Percentiles rank a stretch among this genome's conserved stretches.
These are phyloP conservation scores for Tenthredo amoena DNA, from an alignment of 2,888 invertebrate species.

Conservation along the genomic window DNA sequence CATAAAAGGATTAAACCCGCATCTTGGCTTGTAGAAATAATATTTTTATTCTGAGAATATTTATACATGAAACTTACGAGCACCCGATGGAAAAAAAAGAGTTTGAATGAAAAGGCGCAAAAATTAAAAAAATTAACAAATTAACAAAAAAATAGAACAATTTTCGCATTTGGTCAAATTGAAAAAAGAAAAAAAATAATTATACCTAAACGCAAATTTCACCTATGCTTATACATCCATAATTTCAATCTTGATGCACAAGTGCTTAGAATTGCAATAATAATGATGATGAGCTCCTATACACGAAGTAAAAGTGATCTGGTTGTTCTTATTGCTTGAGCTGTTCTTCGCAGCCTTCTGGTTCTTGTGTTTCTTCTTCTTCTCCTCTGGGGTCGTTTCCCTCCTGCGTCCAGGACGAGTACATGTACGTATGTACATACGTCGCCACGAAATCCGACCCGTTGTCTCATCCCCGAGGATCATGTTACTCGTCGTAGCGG, in stretches of 20 bases:
- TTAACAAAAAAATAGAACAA: neutral
- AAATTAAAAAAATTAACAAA: neutral
- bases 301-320: neutral
- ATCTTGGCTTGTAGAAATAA: neutral
- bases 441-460: slow-evolving; percentile 36
- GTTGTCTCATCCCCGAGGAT: slow-evolving; percentile 61
- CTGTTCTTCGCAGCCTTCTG: neutral
- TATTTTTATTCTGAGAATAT: neutral
- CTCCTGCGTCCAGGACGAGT: slow-evolving; percentile 25
- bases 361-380: neutral
- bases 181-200: too few relatives aligned
- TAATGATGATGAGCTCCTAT: neutral
- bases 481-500: slow-evolving; percentile 67
- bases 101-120: neutral
- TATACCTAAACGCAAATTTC: too few relatives aligned
- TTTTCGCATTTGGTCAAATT: too few relatives aligned
- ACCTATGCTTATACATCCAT: neutral
- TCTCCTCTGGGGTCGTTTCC: slow-evolving; percentile 22
- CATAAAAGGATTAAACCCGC: neutral
- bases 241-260: too few relatives aligned
- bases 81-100: neutral
- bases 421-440: neutral
- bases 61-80: neutral
- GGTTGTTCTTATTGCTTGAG: neutral
- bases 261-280: neutral